These are phyloP conservation scores for Drosophila albomicans DNA, from an alignment of 1,140 invertebrate species.

Conservation along the genomic window DNA sequence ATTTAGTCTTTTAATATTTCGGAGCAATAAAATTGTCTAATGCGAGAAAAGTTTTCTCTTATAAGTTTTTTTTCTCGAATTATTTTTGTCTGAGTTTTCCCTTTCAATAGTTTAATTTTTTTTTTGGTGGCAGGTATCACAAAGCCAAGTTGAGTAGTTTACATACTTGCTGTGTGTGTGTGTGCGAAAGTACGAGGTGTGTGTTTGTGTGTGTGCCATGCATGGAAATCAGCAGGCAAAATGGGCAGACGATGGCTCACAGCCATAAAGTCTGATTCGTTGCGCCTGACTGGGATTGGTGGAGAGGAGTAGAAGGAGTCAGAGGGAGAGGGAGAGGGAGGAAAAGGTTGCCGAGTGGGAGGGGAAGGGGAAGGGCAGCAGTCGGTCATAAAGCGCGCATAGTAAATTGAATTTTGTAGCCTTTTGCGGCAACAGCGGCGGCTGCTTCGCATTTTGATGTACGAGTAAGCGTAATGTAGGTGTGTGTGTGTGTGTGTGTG, in stretches of 20 bases:
- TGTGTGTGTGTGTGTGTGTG: conserved; percentile 5
- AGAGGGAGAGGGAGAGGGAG: too few relatives aligned
- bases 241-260: conserved; percentile 31
- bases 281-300: conserved; percentile 46
- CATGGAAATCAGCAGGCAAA: conserved; percentile 48
- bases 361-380: conserved; percentile 37
- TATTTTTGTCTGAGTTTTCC: too few relatives aligned
- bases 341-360: background rate
- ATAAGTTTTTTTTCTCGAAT: too few relatives aligned
- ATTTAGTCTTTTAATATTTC: too few relatives aligned
- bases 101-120: too few relatives aligned
- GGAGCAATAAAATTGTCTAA: too few relatives aligned
- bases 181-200: conserved; percentile 2
- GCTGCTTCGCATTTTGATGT: conserved; percentile 38
- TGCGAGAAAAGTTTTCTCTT: too few relatives aligned
- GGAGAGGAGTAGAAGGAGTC: background rate
- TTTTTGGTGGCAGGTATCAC: too few relatives aligned
- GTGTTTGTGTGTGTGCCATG: conserved; percentile 30
- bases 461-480: conserved; percentile 29
- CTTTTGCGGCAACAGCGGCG: conserved; percentile 65
- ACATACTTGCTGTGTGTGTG: background rate
- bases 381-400: conserved; percentile 78
- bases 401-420: conserved; percentile 83
- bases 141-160: too few relatives aligned
- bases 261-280: conserved; percentile 61